These are phyloP conservation scores for Xestia ashworthii DNA, from an alignment of 2,888 invertebrate genomes.

Conservation along the genomic window DNA sequence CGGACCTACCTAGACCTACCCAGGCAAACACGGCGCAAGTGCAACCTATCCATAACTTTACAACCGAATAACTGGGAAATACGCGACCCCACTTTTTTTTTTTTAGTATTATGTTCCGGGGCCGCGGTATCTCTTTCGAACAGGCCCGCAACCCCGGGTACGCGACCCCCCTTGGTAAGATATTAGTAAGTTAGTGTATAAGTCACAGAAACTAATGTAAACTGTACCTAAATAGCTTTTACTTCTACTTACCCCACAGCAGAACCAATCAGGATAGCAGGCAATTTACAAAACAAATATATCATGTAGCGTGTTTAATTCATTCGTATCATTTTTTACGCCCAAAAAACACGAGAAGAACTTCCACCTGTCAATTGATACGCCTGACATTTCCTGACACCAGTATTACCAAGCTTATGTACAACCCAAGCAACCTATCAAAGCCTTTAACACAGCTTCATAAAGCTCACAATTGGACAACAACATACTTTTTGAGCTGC, in stretches of 20 bases:
- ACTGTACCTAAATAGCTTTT: not conserved
- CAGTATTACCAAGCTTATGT: conserved; percentile 44
- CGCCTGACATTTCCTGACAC: conserved; percentile 70
- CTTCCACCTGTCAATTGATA: conserved; percentile 67
- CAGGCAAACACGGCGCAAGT: too few relatives aligned
- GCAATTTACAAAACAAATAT: conserved; percentile 55
- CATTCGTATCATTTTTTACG: conserved; percentile 57
- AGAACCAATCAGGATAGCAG: not conserved
- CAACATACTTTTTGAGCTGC: conserved; percentile 15
- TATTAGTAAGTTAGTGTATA: not conserved
- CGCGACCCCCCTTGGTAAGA: not conserved
- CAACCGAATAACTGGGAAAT: too few relatives aligned
- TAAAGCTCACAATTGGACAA: conserved; percentile 42
- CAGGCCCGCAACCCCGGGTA: too few relatives aligned
- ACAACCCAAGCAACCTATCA: conserved; percentile 12
- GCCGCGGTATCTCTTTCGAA: too few relatives aligned
- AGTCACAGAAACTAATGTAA: not conserved
- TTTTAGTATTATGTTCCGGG: too few relatives aligned
- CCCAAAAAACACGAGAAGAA: conserved; percentile 58
- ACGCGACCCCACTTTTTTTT: too few relatives aligned
- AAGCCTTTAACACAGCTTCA: conserved; percentile 1
- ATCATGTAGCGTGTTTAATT: conserved; percentile 51
- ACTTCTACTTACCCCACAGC: not conserved
- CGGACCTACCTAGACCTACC: too few relatives aligned
- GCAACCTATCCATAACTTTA: too few relatives aligned